Evolutionary conservation across 2,888 invertebrate genomes (phyloP).

Genomic region (Suillia variegata): DNA sequence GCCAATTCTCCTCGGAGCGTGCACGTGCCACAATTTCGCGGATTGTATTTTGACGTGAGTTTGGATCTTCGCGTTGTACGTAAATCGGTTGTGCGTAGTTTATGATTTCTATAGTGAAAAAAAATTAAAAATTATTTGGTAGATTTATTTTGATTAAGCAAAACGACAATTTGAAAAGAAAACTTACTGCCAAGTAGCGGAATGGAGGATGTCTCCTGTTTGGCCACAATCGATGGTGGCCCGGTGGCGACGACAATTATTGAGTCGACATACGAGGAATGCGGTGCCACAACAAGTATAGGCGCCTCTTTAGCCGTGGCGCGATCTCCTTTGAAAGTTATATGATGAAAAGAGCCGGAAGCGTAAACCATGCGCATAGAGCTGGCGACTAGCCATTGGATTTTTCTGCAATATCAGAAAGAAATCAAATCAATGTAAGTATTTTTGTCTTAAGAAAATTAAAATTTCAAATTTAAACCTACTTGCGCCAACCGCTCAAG

Average conservation of each 20-base stretch:
- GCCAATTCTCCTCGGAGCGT: conserved; percentile 85
- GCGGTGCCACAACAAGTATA: conserved; percentile 85
- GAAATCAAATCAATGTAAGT: background rate
- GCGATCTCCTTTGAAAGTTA: conserved; percentile 74
- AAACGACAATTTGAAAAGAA: background rate
- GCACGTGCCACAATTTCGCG: conserved; percentile 86
- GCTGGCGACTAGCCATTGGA: conserved; percentile 70
- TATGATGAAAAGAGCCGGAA: conserved; percentile 80
- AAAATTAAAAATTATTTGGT: conserved; percentile 25
- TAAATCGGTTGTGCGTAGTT: conserved; percentile 95
- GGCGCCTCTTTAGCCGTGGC: conserved; percentile 75
- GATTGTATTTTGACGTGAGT: conserved; percentile 88
- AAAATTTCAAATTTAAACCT: conserved; percentile 47
- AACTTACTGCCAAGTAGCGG: conserved; percentile 90
- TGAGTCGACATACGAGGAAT: conserved; percentile 90
- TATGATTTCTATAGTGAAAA: conserved; percentile 74
- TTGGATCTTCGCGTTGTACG: conserved; percentile 90
- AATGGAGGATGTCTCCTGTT: conserved; percentile 79
- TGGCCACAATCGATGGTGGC: conserved; percentile 90
- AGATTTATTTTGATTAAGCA: too few relatives aligned
- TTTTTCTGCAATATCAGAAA: conserved; percentile 62
- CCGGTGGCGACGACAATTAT: conserved; percentile 80
- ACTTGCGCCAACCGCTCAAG: conserved; percentile 90
- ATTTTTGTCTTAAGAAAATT: background rate
- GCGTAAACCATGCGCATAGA: conserved; percentile 79